phyloP scores from a whole-genome alignment of 2,113 vertebrate genomes.

The Anthoscopus minutus region DNA sequence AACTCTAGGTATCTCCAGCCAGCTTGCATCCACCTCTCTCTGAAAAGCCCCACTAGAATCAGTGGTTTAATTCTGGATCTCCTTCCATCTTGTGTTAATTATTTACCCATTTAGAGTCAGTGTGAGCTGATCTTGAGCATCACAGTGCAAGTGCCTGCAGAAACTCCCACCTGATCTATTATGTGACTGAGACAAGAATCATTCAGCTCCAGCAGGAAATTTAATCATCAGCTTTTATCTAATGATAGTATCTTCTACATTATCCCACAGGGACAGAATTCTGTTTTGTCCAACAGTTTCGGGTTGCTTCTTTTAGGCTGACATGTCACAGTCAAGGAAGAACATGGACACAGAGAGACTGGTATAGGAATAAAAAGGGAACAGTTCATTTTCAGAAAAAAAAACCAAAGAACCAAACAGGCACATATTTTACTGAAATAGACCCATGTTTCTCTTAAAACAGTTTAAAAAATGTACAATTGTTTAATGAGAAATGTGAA shows the following conservation, averaged over 20 bases:
- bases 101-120: background rate
- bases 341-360: background rate
- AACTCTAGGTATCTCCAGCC: background rate
- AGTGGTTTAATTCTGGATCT: background rate
- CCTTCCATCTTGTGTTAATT: background rate
- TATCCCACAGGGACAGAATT: background rate
- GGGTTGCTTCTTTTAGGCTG: background rate
- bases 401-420: background rate
- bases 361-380: background rate
- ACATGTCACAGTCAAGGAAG: background rate
- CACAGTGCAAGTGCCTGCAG: rapidly evolving
- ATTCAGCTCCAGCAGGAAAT: background rate
- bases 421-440: background rate
- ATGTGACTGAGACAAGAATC: background rate
- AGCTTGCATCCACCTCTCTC: background rate
- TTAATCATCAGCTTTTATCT: constrained; percentile 18
- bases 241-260: background rate
- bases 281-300: background rate
- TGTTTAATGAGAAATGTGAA: constrained; percentile 29
- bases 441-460: background rate
- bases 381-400: background rate
- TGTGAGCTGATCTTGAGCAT: background rate
- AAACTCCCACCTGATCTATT: background rate
- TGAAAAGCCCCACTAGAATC: background rate
- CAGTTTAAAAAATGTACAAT: rapidly evolving